Conservation (phyloP, 2,888 invertebrate species). For the Carabus problematicus region DNA sequence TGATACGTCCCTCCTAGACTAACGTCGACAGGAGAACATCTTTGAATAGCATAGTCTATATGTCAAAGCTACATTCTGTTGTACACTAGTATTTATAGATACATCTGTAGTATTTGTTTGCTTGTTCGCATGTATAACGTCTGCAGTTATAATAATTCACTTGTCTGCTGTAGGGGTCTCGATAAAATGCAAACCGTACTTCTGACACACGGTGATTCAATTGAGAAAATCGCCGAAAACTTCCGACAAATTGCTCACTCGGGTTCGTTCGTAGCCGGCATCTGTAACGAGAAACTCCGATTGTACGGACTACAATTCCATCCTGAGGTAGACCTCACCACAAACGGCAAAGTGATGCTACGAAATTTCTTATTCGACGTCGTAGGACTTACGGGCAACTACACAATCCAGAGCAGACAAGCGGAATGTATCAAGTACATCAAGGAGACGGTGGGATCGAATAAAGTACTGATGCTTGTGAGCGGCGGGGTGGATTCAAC, state of each 20-base stretch:
- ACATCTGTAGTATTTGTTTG: too few relatives aligned
- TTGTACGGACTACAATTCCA: conserved; percentile 98
- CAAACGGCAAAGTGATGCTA: conserved; percentile 89
- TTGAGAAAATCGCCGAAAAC: conserved; percentile 88
- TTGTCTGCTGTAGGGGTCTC: conserved; percentile 71
- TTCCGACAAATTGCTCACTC: conserved; percentile 89
- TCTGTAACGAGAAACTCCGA: conserved; percentile 88
- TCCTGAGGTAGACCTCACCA: conserved; percentile 96
- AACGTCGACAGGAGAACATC: conserved; percentile 29
- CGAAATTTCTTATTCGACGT: conserved; percentile 94
- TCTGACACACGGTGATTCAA: conserved; percentile 96
- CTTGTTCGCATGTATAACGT: too few relatives aligned
- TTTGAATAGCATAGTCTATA: conserved; percentile 46
- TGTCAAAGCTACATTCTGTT: conserved; percentile 38
- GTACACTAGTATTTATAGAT: conserved; percentile 24
- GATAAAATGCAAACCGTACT: conserved; percentile 88
- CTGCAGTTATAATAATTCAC: neutral
- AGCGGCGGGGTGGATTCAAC: conserved; percentile 99
- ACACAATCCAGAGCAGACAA: conserved; percentile 87
- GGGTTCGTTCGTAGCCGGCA: conserved; percentile 83
- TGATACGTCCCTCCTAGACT: conserved; percentile 39
- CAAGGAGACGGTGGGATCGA: conserved; percentile 84
- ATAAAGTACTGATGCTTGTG: conserved; percentile 89
- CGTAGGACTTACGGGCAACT: conserved; percentile 84
- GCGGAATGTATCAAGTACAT: conserved; percentile 92